phyloP scores from a whole-genome alignment of 1,140 invertebrate genomes.

The Cydia amplana region DNA sequence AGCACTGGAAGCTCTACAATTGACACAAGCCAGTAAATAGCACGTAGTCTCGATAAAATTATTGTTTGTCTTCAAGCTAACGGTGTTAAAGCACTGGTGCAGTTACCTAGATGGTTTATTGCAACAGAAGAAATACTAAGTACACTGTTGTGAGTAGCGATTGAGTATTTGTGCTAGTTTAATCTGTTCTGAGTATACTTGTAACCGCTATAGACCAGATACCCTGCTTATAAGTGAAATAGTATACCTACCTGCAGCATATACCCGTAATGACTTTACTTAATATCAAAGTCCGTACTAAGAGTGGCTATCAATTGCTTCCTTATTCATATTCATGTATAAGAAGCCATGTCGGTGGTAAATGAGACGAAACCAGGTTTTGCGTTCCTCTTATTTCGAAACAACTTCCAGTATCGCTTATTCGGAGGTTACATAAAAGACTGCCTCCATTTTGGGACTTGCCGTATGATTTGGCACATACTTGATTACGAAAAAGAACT shows the following conservation, averaged over 20 bases:
- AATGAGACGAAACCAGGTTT: slow-evolving; percentile 2
- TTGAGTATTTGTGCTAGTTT: slow-evolving; percentile 1
- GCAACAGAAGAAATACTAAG: slow-evolving; percentile 8
- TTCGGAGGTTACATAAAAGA: slow-evolving; percentile 12
- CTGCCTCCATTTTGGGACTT: slow-evolving; percentile 20
- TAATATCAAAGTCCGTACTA: not conserved
- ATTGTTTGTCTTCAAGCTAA: slow-evolving; percentile 37
- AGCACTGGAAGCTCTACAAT: slow-evolving; percentile 11
- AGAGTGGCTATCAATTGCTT: not conserved
- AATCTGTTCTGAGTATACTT: not conserved
- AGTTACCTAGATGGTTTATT: slow-evolving; percentile 13
- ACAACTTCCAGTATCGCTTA: slow-evolving; percentile 21
- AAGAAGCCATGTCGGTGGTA: not conserved
- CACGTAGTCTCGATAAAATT: slow-evolving; percentile 27
- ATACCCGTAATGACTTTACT: not conserved
- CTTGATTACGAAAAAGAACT: slow-evolving; percentile 10
- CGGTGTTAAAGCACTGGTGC: slow-evolving; percentile 1
- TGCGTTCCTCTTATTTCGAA: slow-evolving; percentile 16
- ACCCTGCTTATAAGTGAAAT: not conserved
- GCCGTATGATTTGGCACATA: not conserved
- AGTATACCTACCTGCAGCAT: not conserved
- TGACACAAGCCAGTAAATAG: slow-evolving; percentile 31
- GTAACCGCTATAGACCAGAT: not conserved
- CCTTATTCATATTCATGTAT: not conserved
- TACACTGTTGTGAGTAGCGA: not conserved